Base-by-base conservation (phyloP, 1,140 invertebrate genomes). In the Orussus abietinus region DNA sequence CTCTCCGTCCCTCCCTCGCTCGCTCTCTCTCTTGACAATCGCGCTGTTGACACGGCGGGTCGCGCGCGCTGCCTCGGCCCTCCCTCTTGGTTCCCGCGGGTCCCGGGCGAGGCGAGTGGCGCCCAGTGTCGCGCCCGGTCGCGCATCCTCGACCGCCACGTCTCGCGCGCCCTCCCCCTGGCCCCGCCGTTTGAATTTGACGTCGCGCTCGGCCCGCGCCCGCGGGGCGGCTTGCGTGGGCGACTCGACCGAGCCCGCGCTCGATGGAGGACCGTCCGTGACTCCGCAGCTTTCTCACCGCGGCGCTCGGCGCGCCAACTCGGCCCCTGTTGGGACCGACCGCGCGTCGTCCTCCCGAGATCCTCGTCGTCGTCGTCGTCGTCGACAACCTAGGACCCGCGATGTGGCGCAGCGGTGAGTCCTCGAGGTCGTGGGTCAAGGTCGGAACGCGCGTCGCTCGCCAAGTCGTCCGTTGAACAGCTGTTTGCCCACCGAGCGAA, bases 381-480 rank as follows among this genome's bases (percentile, higher is more conserved):
- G 20, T 10, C 25, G n/a, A 13, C 7, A 25, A 25, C 22, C 6
- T 6, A 6, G 22, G 22, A 17, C 13, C 51, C 50, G 60, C 45
- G 59, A 68, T 65, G 59, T 62, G 62, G 57, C 55, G 51, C 50
- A 54, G 59, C 52, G 60, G 62, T 64, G 54, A 66, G 62, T 64
- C 49, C 42, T 57, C 45, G 65, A 60, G 64, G 64, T 67, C 64
- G 58, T 57, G 59, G 66, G 69, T 72, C 65, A 71, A 72, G 70
- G 70, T 70, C 65, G 61, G 9, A 29, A 26, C 38, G 7, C 21
- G n/a, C 47, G 46, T 31, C 51, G 42, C 53, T 53, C 55, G 51
- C 55, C 53, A 57, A 60, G 59, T 31, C 62, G 61, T 65, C 65
- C 69, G 60, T 69, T 66, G 69, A 70, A 71, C 69, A 71, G 69